Conservation (phyloP, 2,888 invertebrate species). For the Tinea semifulvella region DNA sequence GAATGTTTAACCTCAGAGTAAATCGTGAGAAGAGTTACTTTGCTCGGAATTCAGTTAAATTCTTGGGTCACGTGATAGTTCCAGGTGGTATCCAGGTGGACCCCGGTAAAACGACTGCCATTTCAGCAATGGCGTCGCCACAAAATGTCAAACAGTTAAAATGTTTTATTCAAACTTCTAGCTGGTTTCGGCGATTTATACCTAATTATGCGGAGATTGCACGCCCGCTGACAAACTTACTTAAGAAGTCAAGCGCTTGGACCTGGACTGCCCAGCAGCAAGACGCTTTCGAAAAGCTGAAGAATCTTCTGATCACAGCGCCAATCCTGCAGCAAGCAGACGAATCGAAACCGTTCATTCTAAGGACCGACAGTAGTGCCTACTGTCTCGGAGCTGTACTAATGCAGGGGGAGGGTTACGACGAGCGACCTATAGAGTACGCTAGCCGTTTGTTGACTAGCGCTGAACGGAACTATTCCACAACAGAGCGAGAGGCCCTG, state of each 20-base stretch:
- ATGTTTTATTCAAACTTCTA: constrained; percentile 24
- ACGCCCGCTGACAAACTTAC: constrained; percentile 22
- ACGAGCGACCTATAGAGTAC: constrained; percentile 23
- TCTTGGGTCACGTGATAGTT: constrained; percentile 20
- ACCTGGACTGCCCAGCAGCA: constrained; percentile 21
- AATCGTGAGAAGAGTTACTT: constrained; percentile 26
- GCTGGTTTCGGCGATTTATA: constrained; percentile 23
- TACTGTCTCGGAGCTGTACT: constrained; percentile 21
- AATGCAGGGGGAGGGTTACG: constrained; percentile 18
- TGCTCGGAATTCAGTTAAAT: constrained; percentile 20
- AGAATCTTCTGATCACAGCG: constrained; percentile 19
- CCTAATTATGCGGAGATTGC: constrained; percentile 27
- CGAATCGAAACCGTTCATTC: constrained; percentile 10
- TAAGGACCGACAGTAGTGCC: constrained; percentile 21
- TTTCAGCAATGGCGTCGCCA: constrained; percentile 19
- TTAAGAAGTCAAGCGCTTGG: constrained; percentile 24
- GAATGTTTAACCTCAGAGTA: constrained; percentile 23
- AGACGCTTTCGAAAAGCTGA: constrained; percentile 21
- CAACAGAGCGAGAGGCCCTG: constrained; percentile 33
- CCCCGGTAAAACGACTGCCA: constrained; percentile 21
- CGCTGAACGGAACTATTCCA: constrained; percentile 31
- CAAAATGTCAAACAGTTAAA: constrained; percentile 19
- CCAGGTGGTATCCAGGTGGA: constrained; percentile 20
- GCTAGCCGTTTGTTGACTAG: constrained; percentile 23
- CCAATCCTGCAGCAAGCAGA: constrained; percentile 22